These are phyloP conservation scores for Orthonyx spaldingii DNA, from an alignment of 2,113 vertebrate genomes.

Conservation along the genomic window DNA sequence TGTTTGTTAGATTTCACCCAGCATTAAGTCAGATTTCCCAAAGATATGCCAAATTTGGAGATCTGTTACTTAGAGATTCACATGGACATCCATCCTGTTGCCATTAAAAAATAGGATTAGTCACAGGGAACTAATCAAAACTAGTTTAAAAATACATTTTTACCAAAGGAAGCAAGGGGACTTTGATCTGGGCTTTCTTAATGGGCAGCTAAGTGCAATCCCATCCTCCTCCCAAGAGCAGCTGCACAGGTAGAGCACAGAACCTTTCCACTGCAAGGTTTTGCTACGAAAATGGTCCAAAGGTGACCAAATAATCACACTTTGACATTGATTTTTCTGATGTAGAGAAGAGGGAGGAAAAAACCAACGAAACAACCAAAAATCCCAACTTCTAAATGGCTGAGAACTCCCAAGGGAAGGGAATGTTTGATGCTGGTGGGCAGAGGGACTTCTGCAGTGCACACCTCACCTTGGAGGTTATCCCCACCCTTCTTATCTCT, in stretches of 20 bases:
- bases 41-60: background rate
- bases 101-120: constrained; percentile 6
- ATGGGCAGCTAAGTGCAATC: background rate
- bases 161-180: background rate
- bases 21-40: background rate
- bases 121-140: background rate
- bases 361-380: background rate
- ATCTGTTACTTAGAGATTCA: background rate
- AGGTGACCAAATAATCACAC: background rate
- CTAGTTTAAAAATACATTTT: background rate
- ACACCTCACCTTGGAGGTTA: background rate
- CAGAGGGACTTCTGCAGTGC: background rate
- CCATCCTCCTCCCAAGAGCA: background rate
- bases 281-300: background rate
- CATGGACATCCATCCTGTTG: background rate
- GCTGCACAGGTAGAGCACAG: background rate
- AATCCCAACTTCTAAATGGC: background rate
- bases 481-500: background rate
- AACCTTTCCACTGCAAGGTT: background rate
- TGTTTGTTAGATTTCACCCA: background rate
- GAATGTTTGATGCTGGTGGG: background rate
- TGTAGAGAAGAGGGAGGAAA: fast-evolving
- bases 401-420: background rate
- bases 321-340: background rate
- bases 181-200: background rate